Base-by-base conservation (phyloP, 2,113 vertebrate genomes). In the Cacatua alba region DNA sequence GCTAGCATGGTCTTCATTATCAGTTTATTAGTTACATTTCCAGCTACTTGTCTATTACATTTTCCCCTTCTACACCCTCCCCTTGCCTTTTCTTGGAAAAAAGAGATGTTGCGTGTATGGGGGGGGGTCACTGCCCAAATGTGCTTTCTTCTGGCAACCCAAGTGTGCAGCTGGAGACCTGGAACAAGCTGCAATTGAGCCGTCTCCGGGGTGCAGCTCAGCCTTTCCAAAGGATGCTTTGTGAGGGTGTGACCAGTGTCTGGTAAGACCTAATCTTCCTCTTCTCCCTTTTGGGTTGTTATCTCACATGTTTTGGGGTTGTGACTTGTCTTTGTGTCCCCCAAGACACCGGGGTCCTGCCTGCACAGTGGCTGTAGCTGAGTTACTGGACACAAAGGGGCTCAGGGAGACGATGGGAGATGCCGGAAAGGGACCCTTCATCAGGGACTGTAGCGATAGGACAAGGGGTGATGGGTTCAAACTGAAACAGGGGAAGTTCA, bases 301-400 rank as follows among this genome's bases (percentile, higher is more conserved):
- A 3, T n/a, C n/a, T 80, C 23, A 43, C 0, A 37, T 37, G 1
- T 18, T 17, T 15, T 35, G 44, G 28, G 64, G 31, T 26, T 46
- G 17, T 0, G 4, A 46, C 10, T 65, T 33, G 48, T 43, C 33
- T 60, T 43, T n/a, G 26, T 51, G 72, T 29, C 11, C 28, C 33
- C 15, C 1, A 1, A 35, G 37, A 25, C 25, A 33, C 8, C 0
- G 1, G 13, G 46, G 11, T 78, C 43, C 43, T 71, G 26, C 31
- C 26, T 2, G 1, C 31, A 15, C 28, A 4, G 65, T 13, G 69
- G 39, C 43, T 53, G 0, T 9, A 21, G 8, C 37, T 48, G 74
- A 51, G 78, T 23, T 7, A 5, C 19, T 0, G 15, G 15, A 31
- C 2, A 1, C n/a, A 52, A 19, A 48, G n/a, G 20, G 29, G 57